A percentile compares a stretch with the other conserved stretches of the same genome.
Evolutionary conservation across 2,113 vertebrate species (phyloP).

Genomic region (Proterorhinus semilunaris): DNA sequence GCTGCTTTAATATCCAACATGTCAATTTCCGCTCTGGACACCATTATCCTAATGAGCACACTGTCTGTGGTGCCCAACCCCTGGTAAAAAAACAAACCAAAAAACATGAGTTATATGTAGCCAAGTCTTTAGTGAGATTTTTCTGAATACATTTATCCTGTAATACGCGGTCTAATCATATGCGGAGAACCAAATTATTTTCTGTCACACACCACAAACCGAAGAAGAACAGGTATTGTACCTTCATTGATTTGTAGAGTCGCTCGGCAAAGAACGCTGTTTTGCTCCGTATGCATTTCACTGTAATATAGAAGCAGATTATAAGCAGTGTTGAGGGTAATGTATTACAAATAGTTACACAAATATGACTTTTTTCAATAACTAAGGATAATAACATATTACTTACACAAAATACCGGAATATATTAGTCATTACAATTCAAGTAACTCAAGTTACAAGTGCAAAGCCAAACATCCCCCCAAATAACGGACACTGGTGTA

Average conservation of each 20-base stretch:
- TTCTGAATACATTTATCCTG: background rate
- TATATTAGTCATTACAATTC: too few relatives aligned
- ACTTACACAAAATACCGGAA: too few relatives aligned
- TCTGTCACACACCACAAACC: background rate
- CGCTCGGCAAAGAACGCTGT: conserved; percentile 90
- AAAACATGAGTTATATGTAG: too few relatives aligned
- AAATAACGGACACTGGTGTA: too few relatives aligned
- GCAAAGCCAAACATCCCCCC: too few relatives aligned
- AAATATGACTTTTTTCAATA: too few relatives aligned
- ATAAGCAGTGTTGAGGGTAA: too few relatives aligned
- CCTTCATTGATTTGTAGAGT: conserved; percentile 97
- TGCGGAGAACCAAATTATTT: background rate
- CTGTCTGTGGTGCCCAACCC: conserved; percentile 91
- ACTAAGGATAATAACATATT: too few relatives aligned
- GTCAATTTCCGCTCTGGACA: conserved; percentile 90
- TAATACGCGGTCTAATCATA: background rate
- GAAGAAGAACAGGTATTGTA: conserved; percentile 46
- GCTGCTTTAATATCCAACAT: conserved; percentile 90
- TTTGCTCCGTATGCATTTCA: conserved; percentile 85
- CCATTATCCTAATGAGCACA: conserved; percentile 91
- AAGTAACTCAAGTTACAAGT: too few relatives aligned
- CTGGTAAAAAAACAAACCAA: conserved; percentile 57
- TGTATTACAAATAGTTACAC: too few relatives aligned
- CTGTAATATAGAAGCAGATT: conserved; percentile 71
- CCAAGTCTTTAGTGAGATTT: too few relatives aligned